These are phyloP conservation scores for Phodopus roborovskii DNA, from an alignment of 2,113 vertebrate species.

Conservation along the genomic window DNA sequence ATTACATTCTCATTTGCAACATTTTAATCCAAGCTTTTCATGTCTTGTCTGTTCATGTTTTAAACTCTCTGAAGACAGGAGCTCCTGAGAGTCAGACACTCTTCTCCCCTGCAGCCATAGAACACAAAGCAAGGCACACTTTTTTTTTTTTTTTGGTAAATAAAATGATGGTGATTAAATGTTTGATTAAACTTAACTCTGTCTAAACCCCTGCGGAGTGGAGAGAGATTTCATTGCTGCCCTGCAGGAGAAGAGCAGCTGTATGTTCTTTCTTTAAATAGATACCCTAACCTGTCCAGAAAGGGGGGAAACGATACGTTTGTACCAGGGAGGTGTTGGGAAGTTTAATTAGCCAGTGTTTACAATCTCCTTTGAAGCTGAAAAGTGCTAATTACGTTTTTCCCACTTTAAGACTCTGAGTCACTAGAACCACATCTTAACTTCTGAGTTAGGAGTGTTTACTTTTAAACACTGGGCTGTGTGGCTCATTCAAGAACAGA, in stretches of 20 bases:
- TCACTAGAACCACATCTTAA: conserved; percentile 67
- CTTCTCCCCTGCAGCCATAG: not conserved
- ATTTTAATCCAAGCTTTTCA: conserved; percentile 35
- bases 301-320: conserved; percentile 67
- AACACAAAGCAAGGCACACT: conserved; percentile 67
- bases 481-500: not conserved
- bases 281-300: conserved; percentile 77
- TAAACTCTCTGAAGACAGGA: conserved; percentile 21
- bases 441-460: conserved; percentile 53
- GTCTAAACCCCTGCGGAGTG: conserved; percentile 53
- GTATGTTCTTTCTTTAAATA: conserved; percentile 63
- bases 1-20: conserved; percentile 32
- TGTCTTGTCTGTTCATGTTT: conserved; percentile 11
- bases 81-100: not conserved
- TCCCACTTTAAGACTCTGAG: conserved; percentile 74
- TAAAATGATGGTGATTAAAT: conserved; percentile 74
- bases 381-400: conserved; percentile 83
- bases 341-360: conserved; percentile 82
- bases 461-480: conserved; percentile 28
- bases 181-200: conserved; percentile 78
- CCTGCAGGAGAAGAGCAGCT: conserved; percentile 67
- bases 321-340: conserved; percentile 70
- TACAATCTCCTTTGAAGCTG: conserved; percentile 82
- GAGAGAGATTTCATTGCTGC: conserved; percentile 65
- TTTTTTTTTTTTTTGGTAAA: not conserved